Base-by-base conservation (phyloP, 1,140 invertebrate species). In the Papilio machaon region DNA sequence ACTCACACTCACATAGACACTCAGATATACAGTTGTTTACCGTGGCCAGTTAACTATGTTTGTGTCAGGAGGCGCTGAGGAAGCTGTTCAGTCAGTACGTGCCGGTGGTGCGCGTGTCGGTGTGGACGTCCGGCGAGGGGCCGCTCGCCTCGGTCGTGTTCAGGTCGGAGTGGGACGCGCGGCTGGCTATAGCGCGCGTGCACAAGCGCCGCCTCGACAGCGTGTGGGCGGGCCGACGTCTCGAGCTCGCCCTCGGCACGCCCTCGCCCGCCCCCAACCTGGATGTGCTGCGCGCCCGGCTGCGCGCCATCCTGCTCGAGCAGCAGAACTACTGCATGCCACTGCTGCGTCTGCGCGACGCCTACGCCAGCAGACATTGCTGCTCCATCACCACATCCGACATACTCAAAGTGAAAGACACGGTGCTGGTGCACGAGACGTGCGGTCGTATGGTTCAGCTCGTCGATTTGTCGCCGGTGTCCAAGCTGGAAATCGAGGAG, bases 361-460 rank as follows among this genome's bases (percentile, higher is more conserved):
- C 98, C 81, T 98, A 97, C 93, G 97, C 98, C 83, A 97, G 96
- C 86, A 96, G 97, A 64, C 98, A 97, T 87, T 96, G 97, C 90
- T 96, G 96, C 73, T 96, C 97, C 0, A 95, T 98, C 2, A 97
- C 97, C 74, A 96, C 97, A 0, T 97, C 97, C 0, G 97, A 98
- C 82, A 94, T 98, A 81, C 97, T 97, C 80, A 96, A 97, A 87
- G 95, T 98, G 91, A 96, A 96, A 82, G 97, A 98, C 84, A 96
- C 97, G 77, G 93, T 94, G 0, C 52, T 92, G 0, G 91, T 94
- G 2, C 91, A 94, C 77, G 93, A 94, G 73, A 91, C 91, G 0
- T 91, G 87, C 84, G 97, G 97, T 8, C 95, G 97, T 60, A 97
- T 97, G 95, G 96, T 98, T 2, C 95, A 96, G 43, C 86, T 96